Conservation (phyloP, 2,113 vertebrate species). For the Corythornis madagascariensis region DNA sequence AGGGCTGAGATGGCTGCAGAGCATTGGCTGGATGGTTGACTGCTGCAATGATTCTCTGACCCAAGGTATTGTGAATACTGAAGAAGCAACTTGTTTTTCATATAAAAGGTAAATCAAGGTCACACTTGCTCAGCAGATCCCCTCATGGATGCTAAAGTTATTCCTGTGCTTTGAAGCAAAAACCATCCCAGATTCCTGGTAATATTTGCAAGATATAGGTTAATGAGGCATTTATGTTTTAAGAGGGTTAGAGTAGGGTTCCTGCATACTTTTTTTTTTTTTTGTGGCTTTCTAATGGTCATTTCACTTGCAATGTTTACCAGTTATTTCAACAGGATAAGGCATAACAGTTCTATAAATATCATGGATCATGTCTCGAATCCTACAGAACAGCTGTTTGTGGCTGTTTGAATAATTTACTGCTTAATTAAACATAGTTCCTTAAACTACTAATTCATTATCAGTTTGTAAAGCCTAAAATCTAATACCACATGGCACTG, state of each 20-base stretch:
- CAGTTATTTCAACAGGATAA: conserved; percentile 6
- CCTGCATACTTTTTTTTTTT: neutral
- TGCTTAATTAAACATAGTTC: conserved; percentile 20
- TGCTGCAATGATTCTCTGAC: neutral
- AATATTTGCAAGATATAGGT: neutral
- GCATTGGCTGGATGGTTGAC: neutral
- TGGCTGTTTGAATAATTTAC: conserved; percentile 44
- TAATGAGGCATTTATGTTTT: neutral
- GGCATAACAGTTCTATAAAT: conserved; percentile 58
- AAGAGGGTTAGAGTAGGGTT: neutral
- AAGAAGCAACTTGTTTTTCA: neutral
- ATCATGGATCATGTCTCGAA: conserved; percentile 39
- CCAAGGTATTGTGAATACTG: neutral
- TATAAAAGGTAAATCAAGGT: neutral
- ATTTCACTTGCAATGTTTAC: conserved; percentile 26
- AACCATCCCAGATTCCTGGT: neutral
- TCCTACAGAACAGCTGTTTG: conserved; percentile 57
- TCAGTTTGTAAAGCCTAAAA: neutral
- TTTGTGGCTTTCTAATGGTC: neutral
- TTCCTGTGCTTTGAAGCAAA: neutral
- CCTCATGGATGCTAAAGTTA: neutral
- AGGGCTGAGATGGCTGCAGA: neutral
- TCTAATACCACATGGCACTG: neutral
- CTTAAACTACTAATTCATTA: conserved; percentile 8
- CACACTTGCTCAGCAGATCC: neutral